Base-by-base conservation (phyloP, 2,113 vertebrate species). In the Sigmodon hispidus region DNA sequence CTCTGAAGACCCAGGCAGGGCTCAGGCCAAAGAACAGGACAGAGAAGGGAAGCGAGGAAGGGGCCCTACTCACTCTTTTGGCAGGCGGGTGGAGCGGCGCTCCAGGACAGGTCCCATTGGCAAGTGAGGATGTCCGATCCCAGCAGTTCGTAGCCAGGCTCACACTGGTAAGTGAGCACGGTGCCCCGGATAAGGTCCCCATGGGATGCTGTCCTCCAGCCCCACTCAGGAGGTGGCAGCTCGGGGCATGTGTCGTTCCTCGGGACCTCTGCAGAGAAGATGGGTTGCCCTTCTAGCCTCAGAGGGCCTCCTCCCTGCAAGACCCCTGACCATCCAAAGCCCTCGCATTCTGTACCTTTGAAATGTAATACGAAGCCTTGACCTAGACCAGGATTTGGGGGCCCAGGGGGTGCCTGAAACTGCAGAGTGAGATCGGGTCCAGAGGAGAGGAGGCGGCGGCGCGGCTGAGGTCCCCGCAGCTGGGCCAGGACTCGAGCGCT, bases 21-120 rank as follows among this genome's bases (percentile, higher is more conserved):
- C 16, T 17, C 50, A 8, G 31, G 43, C 50, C 36, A 13, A 6
- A 52, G 34, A 34, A 2, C 29, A n/a, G 5, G 22, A n/a, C n/a
- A n/a, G n/a, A n/a, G n/a, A n/a, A n/a, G n/a, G n/a, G n/a, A n/a
- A n/a, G n/a, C n/a, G n/a, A n/a, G n/a, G n/a, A n/a, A n/a, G n/a
- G 94, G 86, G 17, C 29, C 31, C 7, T 8, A 63, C 98, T 99
- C 95, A 99, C 99, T 99, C 98, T 99, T 99, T 90, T 99, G 98
- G 97, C 99, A 99, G 72, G 99, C 99, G 1, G 99, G 99, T 0
- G 99, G 99, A 77, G 98, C 98, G 67, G 99, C 99, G 98, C 99
- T 99, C 99, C 99, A 99, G 80, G 99, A 99, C 50, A 99, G 98
- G 97, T 99, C 99, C 99, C 99, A 99, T 94, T 99, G 99, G 97